Evolutionary conservation across 1,140 invertebrate genomes (phyloP), one percentile per base, ranked within the genome.

Genomic region (Zaprionus taronus): DNA sequence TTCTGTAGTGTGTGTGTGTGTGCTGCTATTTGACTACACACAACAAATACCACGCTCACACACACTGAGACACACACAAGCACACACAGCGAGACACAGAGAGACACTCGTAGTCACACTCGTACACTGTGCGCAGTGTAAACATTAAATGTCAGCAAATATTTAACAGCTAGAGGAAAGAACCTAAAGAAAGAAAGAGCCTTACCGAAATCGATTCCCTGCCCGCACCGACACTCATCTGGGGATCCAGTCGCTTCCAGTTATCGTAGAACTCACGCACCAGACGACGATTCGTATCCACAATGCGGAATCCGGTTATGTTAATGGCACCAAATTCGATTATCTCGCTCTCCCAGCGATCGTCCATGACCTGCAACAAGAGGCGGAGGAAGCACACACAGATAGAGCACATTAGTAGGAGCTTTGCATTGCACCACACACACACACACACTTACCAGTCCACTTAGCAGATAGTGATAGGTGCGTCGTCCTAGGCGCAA

Each of bases 241-340:
- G 93, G 51, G 95, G 95, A 93, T 96, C 96, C 91, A 95, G 94
- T 79, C 95, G 95, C 92, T 95, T 95, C 96, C 97, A 97, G 70
- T 95, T 95, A 78, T 96, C 95, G 73, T 97, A 94, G 93, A 98
- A 98, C 44, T 97, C 96, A 87, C 95, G 95, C 49, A 98, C 97
- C 77, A 96, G 94, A 78, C 95, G 95, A 81, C 96, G 94, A 56
- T 95, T 95, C 58, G 94, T 95, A 93, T 99, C 97, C n/a, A 99
- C 95, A 81, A 99, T 96, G 72, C 97, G 95, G 93, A 99, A 99
- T 31, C 98, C 98, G 1, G 98, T 99, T 79, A 99, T 97, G 94
- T 99, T 99, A 91, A 99, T 96, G 69, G 98, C 98, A 22, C 98
- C 98, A 91, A 97, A 98, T 93, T 98, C 97, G 77, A 97, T 96